Base-by-base conservation (phyloP, 2,888 invertebrate genomes). In the Leptarthrus brevirostris region DNA sequence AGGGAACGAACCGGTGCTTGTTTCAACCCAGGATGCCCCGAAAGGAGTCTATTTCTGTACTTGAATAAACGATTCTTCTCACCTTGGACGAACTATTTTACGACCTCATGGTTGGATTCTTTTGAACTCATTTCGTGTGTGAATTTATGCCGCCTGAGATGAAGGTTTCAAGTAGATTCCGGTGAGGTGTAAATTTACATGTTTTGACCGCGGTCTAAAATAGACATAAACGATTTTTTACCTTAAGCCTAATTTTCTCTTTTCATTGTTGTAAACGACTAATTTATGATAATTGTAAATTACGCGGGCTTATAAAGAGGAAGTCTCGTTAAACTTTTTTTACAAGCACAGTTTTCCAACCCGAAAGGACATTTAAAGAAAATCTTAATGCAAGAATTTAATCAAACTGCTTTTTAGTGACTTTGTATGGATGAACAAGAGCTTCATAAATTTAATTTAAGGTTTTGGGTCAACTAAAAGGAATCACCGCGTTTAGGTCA, bases 121-220 rank as follows among this genome's bases (percentile, higher is more conserved):
- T 49, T 44, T 22, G 44, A 47, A 40, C 66, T 26, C 66, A 47
- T 66, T 66, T 66, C 26, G 18, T 24, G 49, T 49, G 49, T 47
- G 66, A 66, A 66, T 66, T 66, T 66, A 66, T 66, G 66, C 49
- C 47, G 47, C 18, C 22, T 12, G 36, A 40, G 40, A 20, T 44
- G 24, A 47, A 49, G 44, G 12, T 30, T 6, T 49, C 26, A 26
- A 49, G 47, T 66, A 4, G 30, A 47, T 26, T 47, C 18, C 44
- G 66, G 24, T 66, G 66, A 66, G 66, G 66, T 66, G 66, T 66
- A 66, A 66, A 66, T 66, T 66, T 66, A 66, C 66, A 66, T 66
- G 66, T 66, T 66, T 66, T 66, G 66, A 66, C 49, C 24, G 47
- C 44, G 49, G 18, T 20, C 66, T 66, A 66, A 66, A 66, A 66